Percentiles rank a stretch among this genome's conserved stretches.
phyloP scores from a whole-genome alignment of 2,113 vertebrate species.

The Arvicanthis niloticus region DNA sequence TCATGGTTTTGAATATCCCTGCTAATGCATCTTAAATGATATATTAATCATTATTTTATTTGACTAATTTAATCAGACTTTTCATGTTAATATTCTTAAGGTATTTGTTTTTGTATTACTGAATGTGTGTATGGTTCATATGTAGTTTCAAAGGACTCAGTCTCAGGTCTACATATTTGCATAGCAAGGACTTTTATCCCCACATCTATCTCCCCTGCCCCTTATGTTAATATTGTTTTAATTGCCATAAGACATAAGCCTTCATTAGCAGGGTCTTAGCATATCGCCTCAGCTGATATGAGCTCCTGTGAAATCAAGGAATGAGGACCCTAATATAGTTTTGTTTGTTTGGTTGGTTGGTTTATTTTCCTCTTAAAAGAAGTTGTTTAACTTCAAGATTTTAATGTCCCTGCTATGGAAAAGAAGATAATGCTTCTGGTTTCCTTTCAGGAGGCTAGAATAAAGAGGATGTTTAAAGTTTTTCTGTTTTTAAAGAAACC shows the following conservation, averaged over 20 bases:
- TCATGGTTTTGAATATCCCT: background rate
- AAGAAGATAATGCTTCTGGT: background rate
- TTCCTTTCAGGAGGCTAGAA: background rate
- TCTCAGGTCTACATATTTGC: background rate
- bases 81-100: background rate
- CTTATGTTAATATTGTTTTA: background rate
- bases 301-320: background rate
- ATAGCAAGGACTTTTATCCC: background rate
- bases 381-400: background rate
- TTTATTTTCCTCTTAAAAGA: background rate
- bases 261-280: background rate
- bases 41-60: background rate
- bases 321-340: background rate
- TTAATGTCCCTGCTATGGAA: background rate
- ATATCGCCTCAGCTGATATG: background rate
- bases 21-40: background rate
- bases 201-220: background rate
- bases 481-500: slow-evolving; percentile 25
- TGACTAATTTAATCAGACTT: background rate
- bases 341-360: background rate
- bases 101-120: background rate
- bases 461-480: slow-evolving; percentile 28
- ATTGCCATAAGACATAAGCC: background rate
- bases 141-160: background rate
- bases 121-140: background rate